Evolutionary conservation across 92 coral and sea anemone genomes (phyloP).

Genomic region (Siderastrea siderea): DNA sequence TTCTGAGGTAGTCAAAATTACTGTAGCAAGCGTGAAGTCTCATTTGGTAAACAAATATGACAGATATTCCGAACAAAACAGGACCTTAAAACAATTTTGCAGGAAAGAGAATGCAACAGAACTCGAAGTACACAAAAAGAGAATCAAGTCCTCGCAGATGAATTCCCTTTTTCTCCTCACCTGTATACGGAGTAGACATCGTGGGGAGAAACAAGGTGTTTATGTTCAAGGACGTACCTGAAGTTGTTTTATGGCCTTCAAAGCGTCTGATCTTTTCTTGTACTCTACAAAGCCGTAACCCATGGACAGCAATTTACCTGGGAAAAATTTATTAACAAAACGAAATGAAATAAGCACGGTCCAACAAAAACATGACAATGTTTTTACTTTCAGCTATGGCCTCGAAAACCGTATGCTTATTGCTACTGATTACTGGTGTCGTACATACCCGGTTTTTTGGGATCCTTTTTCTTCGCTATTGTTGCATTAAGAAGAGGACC

Average conservation of each 20-base stretch:
- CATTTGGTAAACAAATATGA: no score
- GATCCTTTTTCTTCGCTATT: slow-evolving; percentile 92
- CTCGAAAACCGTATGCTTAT: not conserved
- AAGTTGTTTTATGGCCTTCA: slow-evolving; percentile 83
- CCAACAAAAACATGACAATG: not conserved
- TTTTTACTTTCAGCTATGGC: not conserved
- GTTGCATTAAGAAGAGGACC: slow-evolving; percentile 82
- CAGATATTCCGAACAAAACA: no score
- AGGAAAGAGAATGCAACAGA: not conserved
- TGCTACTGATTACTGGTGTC: no score
- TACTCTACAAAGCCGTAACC: slow-evolving; percentile 99
- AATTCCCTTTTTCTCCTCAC: not conserved
- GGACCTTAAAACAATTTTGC: no score
- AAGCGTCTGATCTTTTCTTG: slow-evolving; percentile 85
- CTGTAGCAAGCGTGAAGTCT: no score
- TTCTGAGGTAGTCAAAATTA: no score
- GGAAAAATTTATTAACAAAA: not conserved
- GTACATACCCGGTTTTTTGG: slow-evolving; percentile 83
- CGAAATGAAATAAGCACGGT: not conserved
- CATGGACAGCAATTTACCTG: slow-evolving; percentile 93
- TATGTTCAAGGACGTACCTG: slow-evolving; percentile 68
- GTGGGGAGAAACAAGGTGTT: not conserved
- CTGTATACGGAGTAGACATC: not conserved
- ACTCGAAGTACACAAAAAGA: not conserved
- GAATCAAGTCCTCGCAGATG: not conserved